These are phyloP conservation scores for Trichonephila inaurata DNA, from an alignment of 1,140 invertebrate species.

Conservation along the genomic window DNA sequence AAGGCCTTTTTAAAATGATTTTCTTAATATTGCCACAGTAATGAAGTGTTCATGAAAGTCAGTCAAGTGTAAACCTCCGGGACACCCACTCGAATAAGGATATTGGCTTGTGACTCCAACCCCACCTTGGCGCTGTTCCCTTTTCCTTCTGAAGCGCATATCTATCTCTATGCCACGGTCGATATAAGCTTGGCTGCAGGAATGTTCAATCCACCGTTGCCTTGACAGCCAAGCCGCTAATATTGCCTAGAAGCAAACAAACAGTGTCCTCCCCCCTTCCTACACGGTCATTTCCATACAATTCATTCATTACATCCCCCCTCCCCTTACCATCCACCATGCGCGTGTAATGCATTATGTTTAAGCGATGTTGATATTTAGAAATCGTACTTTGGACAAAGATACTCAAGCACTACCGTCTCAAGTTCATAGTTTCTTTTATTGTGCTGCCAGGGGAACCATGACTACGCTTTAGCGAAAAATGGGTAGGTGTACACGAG, in stretches of 20 bases:
- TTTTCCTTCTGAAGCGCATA: not conserved
- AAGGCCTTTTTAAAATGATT: no score
- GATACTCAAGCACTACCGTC: not conserved
- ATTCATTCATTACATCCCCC: not conserved
- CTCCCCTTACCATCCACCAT: not conserved
- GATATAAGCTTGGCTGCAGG: conserved; percentile 30
- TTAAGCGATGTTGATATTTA: conserved; percentile 12
- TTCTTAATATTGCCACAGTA: no score
- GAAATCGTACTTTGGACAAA: not conserved
- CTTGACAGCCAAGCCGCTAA: conserved; percentile 37
- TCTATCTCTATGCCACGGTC: conserved; percentile 35
- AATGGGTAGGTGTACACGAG: not conserved
- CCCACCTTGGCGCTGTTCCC: not conserved
- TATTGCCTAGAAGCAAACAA: conserved; percentile 47
- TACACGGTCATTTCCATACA: not conserved
- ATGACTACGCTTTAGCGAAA: conserved; percentile 28
- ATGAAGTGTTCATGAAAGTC: no score
- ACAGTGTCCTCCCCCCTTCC: conserved; percentile 2
- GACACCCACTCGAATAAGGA: no score
- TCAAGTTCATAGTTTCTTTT: conserved; percentile 24
- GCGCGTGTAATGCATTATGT: not conserved
- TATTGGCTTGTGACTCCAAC: not conserved
- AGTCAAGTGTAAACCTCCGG: no score
- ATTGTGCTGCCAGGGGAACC: not conserved
- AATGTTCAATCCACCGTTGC: conserved; percentile 44